Evolutionary conservation across 2,888 invertebrate genomes (phyloP), one percentile per base, ranked within the genome.

Genomic region (Drosophila kanekoi): DNA sequence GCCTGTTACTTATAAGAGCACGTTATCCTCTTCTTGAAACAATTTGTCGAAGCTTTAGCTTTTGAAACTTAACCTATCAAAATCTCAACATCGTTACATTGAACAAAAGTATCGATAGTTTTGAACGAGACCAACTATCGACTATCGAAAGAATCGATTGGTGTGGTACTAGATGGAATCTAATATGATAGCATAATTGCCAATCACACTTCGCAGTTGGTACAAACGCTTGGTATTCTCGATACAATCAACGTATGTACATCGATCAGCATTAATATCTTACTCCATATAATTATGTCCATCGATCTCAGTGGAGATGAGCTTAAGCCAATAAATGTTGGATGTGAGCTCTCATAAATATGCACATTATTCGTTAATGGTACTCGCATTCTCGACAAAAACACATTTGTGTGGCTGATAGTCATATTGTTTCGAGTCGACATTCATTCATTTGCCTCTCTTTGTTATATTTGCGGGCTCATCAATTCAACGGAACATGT

Each of bases 351-450:
- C 20, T 10, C 20, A 41, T 51, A 14, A 51, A 51, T 38, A 10
- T 20, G 14, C 6, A 23, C 10, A 41, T 33, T 57, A 33, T 13
- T 51, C 14, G 41, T 33, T 52, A 43, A 59, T 52, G 58, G 52
- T 16, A 41, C 43, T 59, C 58, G 58, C 33, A 59, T 41, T 33
- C 3, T 8, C 38, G 18, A 58, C 14, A 11, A 40, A 23, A 10
- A 23, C 35, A 28, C 53, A 53, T 43, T 59, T 53, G 51, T 28
- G 44, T 14, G 33, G 28, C 28, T 1, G 28, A 28, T 14, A 14
- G 37, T 14, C 23, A 60, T 37, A 60, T 53, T 60, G 60, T 60
- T 60, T 60, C 44, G 37, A 60, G 11, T 37, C 54, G 54, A 32
- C 58, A 41, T 58, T 51, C 54, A 38, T 44, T 60, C 44, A 32